Evolutionary conservation across 2,888 invertebrate species (phyloP).

Genomic region (Dioctria rufipes): DNA sequence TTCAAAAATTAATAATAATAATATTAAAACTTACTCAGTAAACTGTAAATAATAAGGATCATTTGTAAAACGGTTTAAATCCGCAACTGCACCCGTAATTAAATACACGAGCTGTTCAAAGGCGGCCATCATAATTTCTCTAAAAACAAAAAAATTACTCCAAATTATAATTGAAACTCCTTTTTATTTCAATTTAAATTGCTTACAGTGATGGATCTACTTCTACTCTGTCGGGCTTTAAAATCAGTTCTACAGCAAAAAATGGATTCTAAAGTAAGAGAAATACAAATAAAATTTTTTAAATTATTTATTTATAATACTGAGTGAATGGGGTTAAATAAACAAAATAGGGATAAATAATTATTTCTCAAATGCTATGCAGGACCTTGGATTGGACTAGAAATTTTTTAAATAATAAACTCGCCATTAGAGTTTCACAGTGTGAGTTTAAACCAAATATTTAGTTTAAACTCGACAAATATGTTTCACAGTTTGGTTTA

Average conservation of each 20-base stretch:
- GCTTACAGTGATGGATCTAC: constrained; percentile 70
- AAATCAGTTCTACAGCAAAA: constrained; percentile 75
- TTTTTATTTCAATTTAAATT: constrained; percentile 55
- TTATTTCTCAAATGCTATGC: no score
- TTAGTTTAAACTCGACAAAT: no score
- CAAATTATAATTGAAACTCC: neutral
- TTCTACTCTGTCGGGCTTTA: constrained; percentile 75
- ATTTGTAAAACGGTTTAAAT: constrained; percentile 80
- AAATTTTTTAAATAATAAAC: no score
- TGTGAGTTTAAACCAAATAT: no score
- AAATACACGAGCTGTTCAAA: constrained; percentile 76
- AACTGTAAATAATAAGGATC: constrained; percentile 81
- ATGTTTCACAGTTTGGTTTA: no score
- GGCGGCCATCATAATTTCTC: constrained; percentile 74
- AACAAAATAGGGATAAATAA: no score
- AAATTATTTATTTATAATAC: neutral
- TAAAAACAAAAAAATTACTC: constrained; percentile 34
- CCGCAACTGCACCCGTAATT: constrained; percentile 79
- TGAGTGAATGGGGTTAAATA: no score
- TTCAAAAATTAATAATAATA: no score
- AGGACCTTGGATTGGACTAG: no score
- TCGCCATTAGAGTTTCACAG: no score
- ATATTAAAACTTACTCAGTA: constrained; percentile 73
- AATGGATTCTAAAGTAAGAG: constrained; percentile 63
- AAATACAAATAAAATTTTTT: constrained; percentile 3